Base-by-base conservation (phyloP, 2,797 vertebrate genomes). In the Karalla daura region DNA sequence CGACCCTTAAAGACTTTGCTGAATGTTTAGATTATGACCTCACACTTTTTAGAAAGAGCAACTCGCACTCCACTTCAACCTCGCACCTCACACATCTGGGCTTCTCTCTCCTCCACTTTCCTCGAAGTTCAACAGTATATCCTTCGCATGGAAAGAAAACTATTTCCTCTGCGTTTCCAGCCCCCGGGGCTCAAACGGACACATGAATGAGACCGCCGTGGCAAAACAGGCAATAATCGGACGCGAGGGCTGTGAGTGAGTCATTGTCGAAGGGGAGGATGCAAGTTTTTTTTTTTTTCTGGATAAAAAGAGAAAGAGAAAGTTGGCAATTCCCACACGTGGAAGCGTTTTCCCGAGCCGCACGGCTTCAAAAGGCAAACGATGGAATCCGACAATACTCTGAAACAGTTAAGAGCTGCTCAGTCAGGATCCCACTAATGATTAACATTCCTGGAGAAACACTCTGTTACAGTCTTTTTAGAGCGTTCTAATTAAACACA, bases 401-500 rank as follows among this genome's bases (percentile, higher is more conserved):
- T 62, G 84, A 85, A 92, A 89, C 81, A 77, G 88, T 89, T 89
- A 88, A 86, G 83, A 82, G 87, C 83, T 70, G 85, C 89, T 86
- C 85, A 84, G 85, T 86, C 84, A 85, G 83, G 83, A 91, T 91
- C 89, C 88, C 79, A 90, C 90, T 91, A 92, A 93, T 94, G 88
- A 92, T 91, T 92, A 91, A 93, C 90, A 92, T 93, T 93, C 92
- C 89, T 85, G 79, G 83, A 89, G 88, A 90, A 92, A 86, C 63
- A 72, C 89, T 89, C 75, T 40, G 74, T 84, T 89, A 86, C 77
- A 86, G 85, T 86, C 83, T 87, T 92, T 88, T 90, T 80, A 80
- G 85, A 89, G 85, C 25, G 7, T 86, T 89, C 84, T 91, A 92
- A 93, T 92, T 90, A 89, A 94, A 92, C 89, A 84, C 91, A 91